phyloP scores from a whole-genome alignment of 2,797 vertebrate species.

The Margarornis squamiger region DNA sequence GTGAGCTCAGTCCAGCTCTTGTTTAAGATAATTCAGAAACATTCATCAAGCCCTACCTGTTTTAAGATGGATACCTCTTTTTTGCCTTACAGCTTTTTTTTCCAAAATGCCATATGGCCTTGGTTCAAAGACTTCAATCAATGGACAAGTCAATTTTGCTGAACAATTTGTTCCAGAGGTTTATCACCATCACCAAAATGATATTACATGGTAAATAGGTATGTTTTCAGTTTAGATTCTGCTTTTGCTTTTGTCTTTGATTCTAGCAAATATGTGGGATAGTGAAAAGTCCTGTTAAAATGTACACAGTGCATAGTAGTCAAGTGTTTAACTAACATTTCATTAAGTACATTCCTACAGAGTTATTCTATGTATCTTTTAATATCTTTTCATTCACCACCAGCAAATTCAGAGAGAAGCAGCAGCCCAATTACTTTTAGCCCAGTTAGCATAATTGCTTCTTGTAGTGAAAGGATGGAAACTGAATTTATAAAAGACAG shows the following conservation, averaged over 20 bases:
- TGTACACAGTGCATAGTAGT: background rate
- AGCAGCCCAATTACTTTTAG: background rate
- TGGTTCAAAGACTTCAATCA: background rate
- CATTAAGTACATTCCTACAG: background rate
- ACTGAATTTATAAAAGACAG: background rate
- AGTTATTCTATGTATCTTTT: background rate
- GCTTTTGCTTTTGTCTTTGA: background rate
- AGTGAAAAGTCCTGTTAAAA: background rate
- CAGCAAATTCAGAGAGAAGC: background rate
- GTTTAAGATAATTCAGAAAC: background rate
- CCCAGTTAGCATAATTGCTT: background rate
- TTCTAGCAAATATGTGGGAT: background rate
- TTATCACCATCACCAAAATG: background rate
- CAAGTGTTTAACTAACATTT: background rate
- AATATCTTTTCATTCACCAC: background rate
- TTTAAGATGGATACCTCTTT: background rate
- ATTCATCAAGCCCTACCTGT: background rate
- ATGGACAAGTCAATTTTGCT: background rate
- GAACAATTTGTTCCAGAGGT: background rate
- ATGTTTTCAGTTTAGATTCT: background rate
- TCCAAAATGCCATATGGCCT: background rate
- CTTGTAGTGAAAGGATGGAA: background rate
- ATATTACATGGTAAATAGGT: background rate
- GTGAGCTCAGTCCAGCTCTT: background rate
- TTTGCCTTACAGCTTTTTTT: background rate